Percentiles rank a stretch among this genome's conserved stretches.
These are phyloP conservation scores for Dendrolimus houi DNA, from an alignment of 2,888 invertebrate species.

Conservation along the genomic window DNA sequence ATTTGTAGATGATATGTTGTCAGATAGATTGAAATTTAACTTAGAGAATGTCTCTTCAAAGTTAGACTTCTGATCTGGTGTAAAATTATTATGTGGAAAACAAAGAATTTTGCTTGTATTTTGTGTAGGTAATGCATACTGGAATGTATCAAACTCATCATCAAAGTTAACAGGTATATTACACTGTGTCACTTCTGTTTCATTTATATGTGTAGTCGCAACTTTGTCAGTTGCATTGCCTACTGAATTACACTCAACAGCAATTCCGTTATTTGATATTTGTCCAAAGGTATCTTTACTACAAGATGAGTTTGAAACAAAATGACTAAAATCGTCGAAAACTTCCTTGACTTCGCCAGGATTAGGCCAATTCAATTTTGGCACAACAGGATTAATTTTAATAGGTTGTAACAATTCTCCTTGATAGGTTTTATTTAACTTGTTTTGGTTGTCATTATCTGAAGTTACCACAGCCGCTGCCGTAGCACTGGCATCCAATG, in stretches of 20 bases:
- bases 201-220: constrained; percentile 8
- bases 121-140: constrained; percentile 46
- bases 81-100: constrained; percentile 9
- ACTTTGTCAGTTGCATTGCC: constrained; percentile 9
- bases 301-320: constrained; percentile 42
- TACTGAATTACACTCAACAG: constrained; percentile 6
- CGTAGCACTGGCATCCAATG: constrained; percentile 8
- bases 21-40: constrained; percentile 30
- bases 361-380: constrained; percentile 69
- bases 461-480: background rate
- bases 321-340: constrained; percentile 64
- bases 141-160: constrained; percentile 67
- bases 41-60: constrained; percentile 28
- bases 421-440: constrained; percentile 24
- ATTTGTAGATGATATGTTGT: constrained; percentile 36
- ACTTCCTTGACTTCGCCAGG: constrained; percentile 66
- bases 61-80: constrained; percentile 14
- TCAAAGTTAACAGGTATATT: constrained; percentile 25
- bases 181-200: constrained; percentile 7
- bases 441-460: background rate
- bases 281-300: constrained; percentile 18
- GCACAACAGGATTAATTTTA: constrained; percentile 54
- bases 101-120: constrained; percentile 19
- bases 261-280: constrained; percentile 5
- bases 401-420: constrained; percentile 60